Evolutionary conservation across 2,113 vertebrate species (phyloP).

Genomic region (Oceanodroma tethys): DNA sequence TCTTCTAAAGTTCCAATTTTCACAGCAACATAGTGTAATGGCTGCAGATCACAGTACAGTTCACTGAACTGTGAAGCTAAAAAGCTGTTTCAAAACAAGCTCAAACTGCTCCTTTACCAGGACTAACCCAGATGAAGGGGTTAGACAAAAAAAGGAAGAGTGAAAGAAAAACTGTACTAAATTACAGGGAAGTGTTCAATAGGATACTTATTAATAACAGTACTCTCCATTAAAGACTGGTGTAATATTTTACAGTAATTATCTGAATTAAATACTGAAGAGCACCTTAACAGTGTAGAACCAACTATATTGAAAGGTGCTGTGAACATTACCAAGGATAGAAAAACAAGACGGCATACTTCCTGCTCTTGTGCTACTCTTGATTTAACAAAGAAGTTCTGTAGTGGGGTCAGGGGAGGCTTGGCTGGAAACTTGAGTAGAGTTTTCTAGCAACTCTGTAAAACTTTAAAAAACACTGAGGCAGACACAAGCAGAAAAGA

Average conservation of each 20-base stretch:
- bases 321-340: not conserved
- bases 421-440: not conserved
- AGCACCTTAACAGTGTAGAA: fast-evolving
- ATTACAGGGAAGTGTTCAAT: not conserved
- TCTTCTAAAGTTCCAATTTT: not conserved
- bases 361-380: not conserved
- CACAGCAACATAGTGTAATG: not conserved
- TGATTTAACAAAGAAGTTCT: not conserved
- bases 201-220: not conserved
- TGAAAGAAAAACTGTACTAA: not conserved
- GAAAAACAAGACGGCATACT: not conserved
- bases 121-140: not conserved
- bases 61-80: not conserved
- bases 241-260: not conserved
- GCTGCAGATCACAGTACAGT: not conserved
- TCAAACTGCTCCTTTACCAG: not conserved
- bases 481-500: not conserved
- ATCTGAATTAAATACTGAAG: not conserved
- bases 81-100: not conserved
- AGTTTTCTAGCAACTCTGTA: not conserved
- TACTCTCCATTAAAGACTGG: not conserved
- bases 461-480: not conserved
- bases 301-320: not conserved
- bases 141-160: not conserved
- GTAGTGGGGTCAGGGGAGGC: fast-evolving